Evolutionary conservation across 2,888 invertebrate genomes (phyloP).

Genomic region (Lottia gigantea): DNA sequence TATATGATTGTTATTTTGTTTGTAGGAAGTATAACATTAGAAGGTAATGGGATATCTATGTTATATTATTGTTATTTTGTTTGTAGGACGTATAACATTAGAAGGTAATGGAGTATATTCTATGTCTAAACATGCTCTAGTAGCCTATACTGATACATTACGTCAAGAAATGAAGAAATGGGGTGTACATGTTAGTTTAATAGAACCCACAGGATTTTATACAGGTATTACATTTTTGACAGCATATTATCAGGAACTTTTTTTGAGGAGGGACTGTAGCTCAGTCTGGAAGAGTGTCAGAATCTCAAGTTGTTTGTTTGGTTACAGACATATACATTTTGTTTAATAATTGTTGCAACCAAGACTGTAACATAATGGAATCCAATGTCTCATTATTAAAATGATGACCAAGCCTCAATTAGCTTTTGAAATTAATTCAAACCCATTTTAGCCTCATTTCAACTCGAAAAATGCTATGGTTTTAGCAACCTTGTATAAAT

Average conservation of each 20-base stretch:
- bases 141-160: constrained; percentile 61
- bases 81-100: constrained; percentile 57
- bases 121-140: constrained; percentile 61
- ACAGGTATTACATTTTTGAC: constrained; percentile 47
- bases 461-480: too few relatives aligned
- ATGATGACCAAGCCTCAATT: too few relatives aligned
- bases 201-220: constrained; percentile 59
- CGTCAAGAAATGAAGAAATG: constrained; percentile 65
- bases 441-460: too few relatives aligned
- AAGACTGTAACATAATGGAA: too few relatives aligned
- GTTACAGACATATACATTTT: too few relatives aligned
- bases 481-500: too few relatives aligned
- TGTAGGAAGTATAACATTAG: constrained; percentile 59
- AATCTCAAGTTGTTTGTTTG: too few relatives aligned
- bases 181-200: constrained; percentile 59
- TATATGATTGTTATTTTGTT: not conserved
- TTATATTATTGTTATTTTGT: not conserved
- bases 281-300: too few relatives aligned
- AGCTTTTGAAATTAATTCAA: too few relatives aligned
- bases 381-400: too few relatives aligned
- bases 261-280: too few relatives aligned
- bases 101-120: constrained; percentile 60
- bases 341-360: not conserved
- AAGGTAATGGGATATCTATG: constrained; percentile 41
- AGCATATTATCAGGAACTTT: not conserved